Conservation (phyloP, 2,113 vertebrate genomes). For the Pygathrix nemaeus region DNA sequence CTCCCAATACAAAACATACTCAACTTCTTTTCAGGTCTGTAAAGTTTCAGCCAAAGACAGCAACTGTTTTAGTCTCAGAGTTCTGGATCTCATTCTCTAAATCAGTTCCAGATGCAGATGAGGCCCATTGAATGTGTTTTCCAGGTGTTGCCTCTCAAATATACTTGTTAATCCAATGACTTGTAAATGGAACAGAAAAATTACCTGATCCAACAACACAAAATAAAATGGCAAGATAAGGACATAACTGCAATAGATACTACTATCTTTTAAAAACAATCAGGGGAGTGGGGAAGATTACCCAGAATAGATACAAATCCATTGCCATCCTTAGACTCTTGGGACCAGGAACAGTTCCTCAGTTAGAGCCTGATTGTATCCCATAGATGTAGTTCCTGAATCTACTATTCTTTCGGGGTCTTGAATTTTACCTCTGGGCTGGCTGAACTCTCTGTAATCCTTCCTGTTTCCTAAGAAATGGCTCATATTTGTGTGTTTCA, state of each 20-base stretch:
- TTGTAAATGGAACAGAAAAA: not conserved
- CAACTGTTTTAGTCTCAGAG: not conserved
- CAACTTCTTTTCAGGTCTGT: not conserved
- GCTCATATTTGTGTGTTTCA: not conserved
- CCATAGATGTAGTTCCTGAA: accelerated
- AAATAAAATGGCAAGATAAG: not conserved
- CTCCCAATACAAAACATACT: not conserved
- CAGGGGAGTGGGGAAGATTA: not conserved
- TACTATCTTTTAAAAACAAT: not conserved
- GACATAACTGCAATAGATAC: not conserved
- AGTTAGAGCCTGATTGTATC: not conserved
- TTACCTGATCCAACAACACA: no score
- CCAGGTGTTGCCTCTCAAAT: not conserved
- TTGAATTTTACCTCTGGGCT: not conserved
- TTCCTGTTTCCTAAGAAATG: not conserved
- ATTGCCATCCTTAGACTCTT: not conserved
- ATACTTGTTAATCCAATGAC: not conserved
- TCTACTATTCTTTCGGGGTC: not conserved
- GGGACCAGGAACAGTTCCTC: not conserved
- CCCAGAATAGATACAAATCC: no score
- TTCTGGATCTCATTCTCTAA: not conserved
- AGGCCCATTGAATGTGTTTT: no score
- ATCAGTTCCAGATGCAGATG: not conserved
- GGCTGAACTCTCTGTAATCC: not conserved
- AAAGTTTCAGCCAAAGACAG: not conserved